Percentiles rank a stretch among this genome's conserved stretches.
phyloP scores from a whole-genome alignment of 2,888 invertebrate genomes.

The Griposia aprilina region DNA sequence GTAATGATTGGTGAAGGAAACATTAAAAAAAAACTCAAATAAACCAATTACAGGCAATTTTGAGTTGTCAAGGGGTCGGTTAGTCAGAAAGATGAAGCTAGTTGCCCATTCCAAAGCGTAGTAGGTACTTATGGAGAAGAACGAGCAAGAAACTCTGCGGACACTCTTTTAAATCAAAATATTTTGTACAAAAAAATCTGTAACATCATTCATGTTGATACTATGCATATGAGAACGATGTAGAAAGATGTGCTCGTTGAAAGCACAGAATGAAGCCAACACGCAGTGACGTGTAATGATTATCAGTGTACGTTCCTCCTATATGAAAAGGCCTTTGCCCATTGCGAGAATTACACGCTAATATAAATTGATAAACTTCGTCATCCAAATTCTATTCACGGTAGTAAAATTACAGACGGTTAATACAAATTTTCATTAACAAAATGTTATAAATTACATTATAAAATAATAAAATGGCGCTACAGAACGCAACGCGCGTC shows the following conservation, averaged over 20 bases:
- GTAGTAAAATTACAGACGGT: slow-evolving; percentile 22
- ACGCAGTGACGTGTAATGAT: not conserved
- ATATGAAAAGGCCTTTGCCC: not conserved
- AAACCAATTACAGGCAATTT: too few species aligned
- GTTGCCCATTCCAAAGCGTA: too few species aligned
- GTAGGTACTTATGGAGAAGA: too few species aligned
- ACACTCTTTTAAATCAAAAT: too few species aligned
- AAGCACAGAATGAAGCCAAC: not conserved
- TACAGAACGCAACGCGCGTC: slow-evolving; percentile 36
- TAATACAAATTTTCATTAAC: slow-evolving; percentile 44
- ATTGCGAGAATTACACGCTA: not conserved
- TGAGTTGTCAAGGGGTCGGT: too few species aligned
- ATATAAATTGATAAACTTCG: slow-evolving; percentile 36
- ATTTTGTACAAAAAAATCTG: too few species aligned
- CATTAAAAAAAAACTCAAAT: not conserved
- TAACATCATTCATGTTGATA: too few species aligned
- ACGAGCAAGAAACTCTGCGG: too few species aligned
- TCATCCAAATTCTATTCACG: slow-evolving; percentile 23
- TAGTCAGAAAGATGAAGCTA: too few species aligned
- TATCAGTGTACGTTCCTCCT: not conserved
- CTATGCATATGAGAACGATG: too few species aligned
- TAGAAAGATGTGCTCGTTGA: too few species aligned
- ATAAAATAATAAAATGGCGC: slow-evolving; percentile 45
- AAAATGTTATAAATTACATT: slow-evolving; percentile 43
- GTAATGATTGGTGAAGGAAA: not conserved